A percentile compares a stretch with the other conserved stretches of the same genome.
Conservation (phyloP, 2,888 invertebrate species). For the Nomada ruficornis region DNA sequence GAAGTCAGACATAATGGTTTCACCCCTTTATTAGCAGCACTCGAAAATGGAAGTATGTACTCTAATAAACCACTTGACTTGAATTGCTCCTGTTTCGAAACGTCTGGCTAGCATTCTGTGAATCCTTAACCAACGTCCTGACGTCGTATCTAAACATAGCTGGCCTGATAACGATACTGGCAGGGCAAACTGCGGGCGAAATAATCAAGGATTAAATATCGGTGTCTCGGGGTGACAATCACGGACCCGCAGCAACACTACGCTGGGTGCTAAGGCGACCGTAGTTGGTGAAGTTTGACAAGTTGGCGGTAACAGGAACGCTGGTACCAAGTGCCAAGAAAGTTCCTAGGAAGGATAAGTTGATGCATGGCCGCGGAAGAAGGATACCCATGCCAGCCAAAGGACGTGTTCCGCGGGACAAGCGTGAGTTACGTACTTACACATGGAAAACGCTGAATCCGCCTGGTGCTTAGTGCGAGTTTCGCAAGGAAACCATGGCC, state of each 20-base stretch:
- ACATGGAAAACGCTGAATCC: conserved; percentile 67
- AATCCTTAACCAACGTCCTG: neutral
- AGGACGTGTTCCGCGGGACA: conserved; percentile 64
- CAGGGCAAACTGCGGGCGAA: conserved; percentile 25
- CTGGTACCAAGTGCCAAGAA: conserved; percentile 70
- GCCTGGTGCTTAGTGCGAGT: conserved; percentile 59
- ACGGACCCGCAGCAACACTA: conserved; percentile 44
- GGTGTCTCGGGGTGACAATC: conserved; percentile 60
- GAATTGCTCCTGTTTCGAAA: neutral
- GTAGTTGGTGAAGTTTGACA: conserved; percentile 69
- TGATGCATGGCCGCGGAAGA: conserved; percentile 70
- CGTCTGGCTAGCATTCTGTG: neutral
- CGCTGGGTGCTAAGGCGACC: conserved; percentile 53
- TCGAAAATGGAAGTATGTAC: neutral
- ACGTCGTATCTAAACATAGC: neutral
- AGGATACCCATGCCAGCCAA: conserved; percentile 58
- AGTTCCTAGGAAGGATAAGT: conserved; percentile 67
- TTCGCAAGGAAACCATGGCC: conserved; percentile 34
- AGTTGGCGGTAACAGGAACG: conserved; percentile 71
- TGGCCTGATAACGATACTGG: neutral
- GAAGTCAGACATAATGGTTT: too few species aligned
- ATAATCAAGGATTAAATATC: conserved; percentile 70
- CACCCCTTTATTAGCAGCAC: neutral
- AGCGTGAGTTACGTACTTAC: conserved; percentile 54
- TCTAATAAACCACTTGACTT: neutral